A percentile compares a stretch with the other conserved stretches of the same genome.
phyloP scores from a whole-genome alignment of 2,888 invertebrate species.

The Criorhina ranunculi region DNA sequence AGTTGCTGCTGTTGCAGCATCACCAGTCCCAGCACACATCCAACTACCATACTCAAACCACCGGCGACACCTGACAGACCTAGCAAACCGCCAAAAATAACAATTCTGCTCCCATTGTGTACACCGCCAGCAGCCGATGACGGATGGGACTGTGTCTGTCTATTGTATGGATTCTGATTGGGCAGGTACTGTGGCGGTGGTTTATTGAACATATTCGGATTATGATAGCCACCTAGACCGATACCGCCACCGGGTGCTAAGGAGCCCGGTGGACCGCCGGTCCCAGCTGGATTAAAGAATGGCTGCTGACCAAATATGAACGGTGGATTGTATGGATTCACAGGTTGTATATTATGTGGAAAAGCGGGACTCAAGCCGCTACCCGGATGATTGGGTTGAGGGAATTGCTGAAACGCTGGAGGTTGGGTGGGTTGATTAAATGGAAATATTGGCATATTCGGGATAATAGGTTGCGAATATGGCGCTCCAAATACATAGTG shows the following conservation, averaged over 20 bases:
- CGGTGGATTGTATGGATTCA: constrained; percentile 83
- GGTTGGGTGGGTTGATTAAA: constrained; percentile 83
- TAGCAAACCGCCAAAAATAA: constrained; percentile 47
- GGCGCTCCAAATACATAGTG: constrained; percentile 84
- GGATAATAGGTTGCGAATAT: constrained; percentile 82
- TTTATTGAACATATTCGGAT: constrained; percentile 84
- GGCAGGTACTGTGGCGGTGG: constrained; percentile 84
- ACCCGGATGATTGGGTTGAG: constrained; percentile 84
- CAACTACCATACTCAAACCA: constrained; percentile 70
- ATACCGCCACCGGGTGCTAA: constrained; percentile 80
- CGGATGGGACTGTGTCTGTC: constrained; percentile 83
- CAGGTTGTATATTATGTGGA: constrained; percentile 82
- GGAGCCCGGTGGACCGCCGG: constrained; percentile 83
- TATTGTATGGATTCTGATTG: constrained; percentile 82
- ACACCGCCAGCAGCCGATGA: constrained; percentile 78
- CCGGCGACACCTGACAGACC: constrained; percentile 65
- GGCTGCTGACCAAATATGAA: constrained; percentile 84
- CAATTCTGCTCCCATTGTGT: constrained; percentile 65
- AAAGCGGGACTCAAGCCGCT: constrained; percentile 83
- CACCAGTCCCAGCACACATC: constrained; percentile 61
- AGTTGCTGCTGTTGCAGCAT: constrained; percentile 62
- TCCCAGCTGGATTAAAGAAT: constrained; percentile 82
- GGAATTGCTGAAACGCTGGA: constrained; percentile 84
- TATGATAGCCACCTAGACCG: constrained; percentile 80
- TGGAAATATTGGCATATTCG: constrained; percentile 84